Base-by-base conservation (phyloP, 2,797 vertebrate species). In the Serranus cabrilla region DNA sequence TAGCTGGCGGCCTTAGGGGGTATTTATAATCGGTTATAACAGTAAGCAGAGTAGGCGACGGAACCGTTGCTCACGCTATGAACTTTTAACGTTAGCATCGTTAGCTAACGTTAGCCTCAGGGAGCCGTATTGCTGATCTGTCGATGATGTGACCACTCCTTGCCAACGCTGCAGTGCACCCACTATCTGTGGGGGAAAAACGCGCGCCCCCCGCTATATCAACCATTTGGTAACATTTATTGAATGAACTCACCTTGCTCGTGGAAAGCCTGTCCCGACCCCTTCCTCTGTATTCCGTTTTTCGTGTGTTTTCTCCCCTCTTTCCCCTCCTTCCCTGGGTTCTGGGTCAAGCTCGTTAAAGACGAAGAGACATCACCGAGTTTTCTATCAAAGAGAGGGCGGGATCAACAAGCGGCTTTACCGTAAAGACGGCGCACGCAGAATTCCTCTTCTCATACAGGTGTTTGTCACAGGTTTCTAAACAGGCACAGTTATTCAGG, bases 131-230 rank as follows among this genome's bases (percentile, higher is more conserved):
- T 62, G 46, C 86, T 47, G 80, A 31, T 82, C 61, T 69, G 75
- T 80, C 86, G 85, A 62, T 87, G 86, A 61, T 68, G 84, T 71
- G 93, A 93, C 93, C 93, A 94, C 93, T 94, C 93, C 93, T 94
- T 93, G 86, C 89, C 90, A 92, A 87, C 93, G 88, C 89, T 90
- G 91, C 93, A 90, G 80, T 87, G 83, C 73, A 79, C 31, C 74
- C 68, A 31, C 27, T 88, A 81, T 72, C 55, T 64, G 39, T 14
- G 23, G 10, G 12, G 2, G 0, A 23, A 50, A 31, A 52, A 71
- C 61, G 4, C 34, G 5, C 31, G 16, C 4, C 18, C 47, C 17
- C 27, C 11, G 13, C 12, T 21, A 10, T 16, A 25, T 12, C 8
- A 58, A 25, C 18, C 50, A 40, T 56, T 21, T 42, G 31, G 0